Base-by-base conservation (phyloP, 2,113 vertebrate species). In the Onychorhynchus coronatus region DNA sequence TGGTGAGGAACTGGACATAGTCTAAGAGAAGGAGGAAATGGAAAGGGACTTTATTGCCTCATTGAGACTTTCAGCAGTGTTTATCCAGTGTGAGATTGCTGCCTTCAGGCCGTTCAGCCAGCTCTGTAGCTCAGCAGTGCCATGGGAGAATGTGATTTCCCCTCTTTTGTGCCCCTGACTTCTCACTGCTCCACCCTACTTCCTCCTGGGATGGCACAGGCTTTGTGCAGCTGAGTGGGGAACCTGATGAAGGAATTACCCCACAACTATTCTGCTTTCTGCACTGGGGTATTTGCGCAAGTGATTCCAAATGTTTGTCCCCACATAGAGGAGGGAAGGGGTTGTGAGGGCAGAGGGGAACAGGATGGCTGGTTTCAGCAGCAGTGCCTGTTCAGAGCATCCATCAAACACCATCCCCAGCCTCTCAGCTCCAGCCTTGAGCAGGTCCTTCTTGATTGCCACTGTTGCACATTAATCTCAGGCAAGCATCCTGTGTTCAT, bases 401-500 rank as follows among this genome's bases (percentile, higher is more conserved):
- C 61, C 55, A 25, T 55, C 68, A 81, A 37, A 58, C 6, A 24
- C 47, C 50, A 73, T 59, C 75, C 46, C 28, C 80, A 86, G 58
- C 44, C 62, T 85, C 73, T 78, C n/a, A 28, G 56, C 81, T 95
- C 77, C 84, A 88, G 62, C 70, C 80, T 63, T n/a, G 33, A 84
- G 84, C 91, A 87, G 62, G 12, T 84, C 71, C 73, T 88, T 94
- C 88, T 93, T 5, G 0, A 76, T 24, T 86, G 76, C 91, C 56
- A 66, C 59, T 42, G 77, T 91, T 9, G 6, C 74, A 77, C 84
- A 97, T 96, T 91, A 95, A 88, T 96, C 85, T 88, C 8, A 2
- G 75, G 59, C 73, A 89, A 95, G 76, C 46, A 92, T 95, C 94
- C 75, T 94, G 52, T 87, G 89, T 70, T 85, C 91, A 90, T 97